Evolutionary conservation across 2,888 invertebrate species (phyloP), one percentile per base, ranked within the genome.

Genomic region (Pristionchus japonicus): DNA sequence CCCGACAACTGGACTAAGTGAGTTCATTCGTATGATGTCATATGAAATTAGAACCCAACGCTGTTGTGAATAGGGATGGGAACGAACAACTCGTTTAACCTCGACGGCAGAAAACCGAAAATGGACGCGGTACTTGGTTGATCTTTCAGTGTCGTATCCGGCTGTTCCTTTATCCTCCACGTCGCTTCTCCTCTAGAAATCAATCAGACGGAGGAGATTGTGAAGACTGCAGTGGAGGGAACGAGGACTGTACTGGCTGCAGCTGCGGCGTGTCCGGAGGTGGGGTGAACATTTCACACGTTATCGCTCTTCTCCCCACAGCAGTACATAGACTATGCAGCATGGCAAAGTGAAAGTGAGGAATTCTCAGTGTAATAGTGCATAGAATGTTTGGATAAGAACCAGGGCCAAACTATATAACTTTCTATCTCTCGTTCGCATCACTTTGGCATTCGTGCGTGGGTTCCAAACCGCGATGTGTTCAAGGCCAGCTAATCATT

Each of bases 151-250:
- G 90, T 88, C 31, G 89, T 92, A 40, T 47, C 87, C 20, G 92
- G 92, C 27, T 92, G 92, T 86, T 88, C 89, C 47, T 91, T 85
- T 88, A 89, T 92, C n/a, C 89, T 92, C 13, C 92, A 92, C 88
- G 92, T 92, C 34, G 92, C 92, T 43, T 89, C 89, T 86, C 92
- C 92, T 3, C 91, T 91, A 91, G 90, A 91, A 34, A 92, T 92
- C 83, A 91, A 91, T 31, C 91, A 92, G n/a, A 91, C 92, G 80
- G 90, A 89, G 52, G 88, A 89, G 20, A 90, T 89, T 15, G 94
- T 95, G 31, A 94, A 94, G 88, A 95, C 95, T 4, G 95, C 95
- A 15, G 95, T 95, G 15, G 87, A 91, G 34, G 89, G 86, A 43
- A 86, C 86, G 15, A 20, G 34, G 6, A 43, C 27, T 31, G 74